These are phyloP conservation scores for Hoplostethus mediterraneus DNA, from an alignment of 2,797 vertebrate genomes.

Conservation along the genomic window DNA sequence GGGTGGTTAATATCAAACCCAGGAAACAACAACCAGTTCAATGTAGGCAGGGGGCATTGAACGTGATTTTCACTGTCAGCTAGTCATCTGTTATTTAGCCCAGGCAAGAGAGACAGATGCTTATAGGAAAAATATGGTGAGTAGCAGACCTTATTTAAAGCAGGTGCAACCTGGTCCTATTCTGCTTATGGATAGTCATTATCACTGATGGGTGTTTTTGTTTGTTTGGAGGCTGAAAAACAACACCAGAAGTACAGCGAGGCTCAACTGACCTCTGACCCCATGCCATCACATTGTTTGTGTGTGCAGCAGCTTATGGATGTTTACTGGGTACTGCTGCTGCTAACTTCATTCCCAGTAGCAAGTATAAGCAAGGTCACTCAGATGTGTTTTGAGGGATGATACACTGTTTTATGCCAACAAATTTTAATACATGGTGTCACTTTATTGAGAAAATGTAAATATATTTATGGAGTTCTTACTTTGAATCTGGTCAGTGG, in stretches of 20 bases:
- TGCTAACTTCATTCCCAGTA: neutral
- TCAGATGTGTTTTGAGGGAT: neutral
- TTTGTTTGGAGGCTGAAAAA: constrained; percentile 11
- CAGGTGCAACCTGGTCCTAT: neutral
- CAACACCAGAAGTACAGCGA: neutral
- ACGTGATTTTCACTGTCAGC: neutral
- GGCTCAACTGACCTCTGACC: constrained; percentile 11
- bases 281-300: neutral
- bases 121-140: neutral
- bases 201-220: neutral
- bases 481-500: neutral
- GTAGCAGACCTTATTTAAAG: neutral
- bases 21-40: too few species aligned
- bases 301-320: neutral
- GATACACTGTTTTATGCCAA: neutral
- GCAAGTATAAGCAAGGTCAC: neutral
- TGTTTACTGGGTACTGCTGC: neutral
- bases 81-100: neutral
- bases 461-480: neutral
- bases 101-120: neutral
- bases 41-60: too few species aligned
- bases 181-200: neutral
- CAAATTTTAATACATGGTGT: neutral
- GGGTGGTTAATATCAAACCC: too few species aligned
- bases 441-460: neutral